A percentile compares a stretch with the other conserved stretches of the same genome.
phyloP scores from a whole-genome alignment of 2,113 vertebrate species.

The Crypturellus undulatus region DNA sequence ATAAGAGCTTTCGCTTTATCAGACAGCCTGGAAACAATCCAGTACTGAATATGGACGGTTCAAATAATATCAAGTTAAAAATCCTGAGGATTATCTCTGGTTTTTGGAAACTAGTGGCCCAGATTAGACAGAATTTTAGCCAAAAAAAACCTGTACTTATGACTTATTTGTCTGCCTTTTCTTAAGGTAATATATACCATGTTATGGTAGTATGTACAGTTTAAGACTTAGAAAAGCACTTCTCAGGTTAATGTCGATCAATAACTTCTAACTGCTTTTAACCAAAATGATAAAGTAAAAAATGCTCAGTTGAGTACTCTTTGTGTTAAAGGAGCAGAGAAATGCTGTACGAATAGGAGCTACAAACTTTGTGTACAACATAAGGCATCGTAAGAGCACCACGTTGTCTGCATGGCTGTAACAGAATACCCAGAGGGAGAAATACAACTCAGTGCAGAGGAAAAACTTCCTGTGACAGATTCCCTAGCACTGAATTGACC shows the following conservation, averaged over 20 bases:
- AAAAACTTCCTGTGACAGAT: background rate
- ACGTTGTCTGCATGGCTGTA: background rate
- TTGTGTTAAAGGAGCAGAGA: background rate
- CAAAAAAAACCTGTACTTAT: fast-evolving
- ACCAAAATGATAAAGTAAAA: background rate
- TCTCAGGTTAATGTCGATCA: background rate
- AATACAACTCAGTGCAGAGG: background rate
- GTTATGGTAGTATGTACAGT: background rate
- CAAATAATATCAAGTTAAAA: background rate
- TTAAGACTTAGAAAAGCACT: background rate
- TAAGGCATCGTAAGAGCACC: background rate
- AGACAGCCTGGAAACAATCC: background rate
- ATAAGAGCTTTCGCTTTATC: no score
- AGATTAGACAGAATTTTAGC: background rate
- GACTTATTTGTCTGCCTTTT: background rate
- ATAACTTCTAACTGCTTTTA: background rate
- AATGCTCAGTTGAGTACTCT: background rate
- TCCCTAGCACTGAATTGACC: background rate
- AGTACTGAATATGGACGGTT: background rate
- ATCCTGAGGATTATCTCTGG: background rate
- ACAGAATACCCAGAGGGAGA: background rate
- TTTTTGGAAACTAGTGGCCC: background rate
- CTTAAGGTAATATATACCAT: background rate
- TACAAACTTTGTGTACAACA: background rate
- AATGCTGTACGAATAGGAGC: fast-evolving